Evolutionary conservation across 2,888 invertebrate genomes (phyloP).

Genomic region (Leuctra nigra): DNA sequence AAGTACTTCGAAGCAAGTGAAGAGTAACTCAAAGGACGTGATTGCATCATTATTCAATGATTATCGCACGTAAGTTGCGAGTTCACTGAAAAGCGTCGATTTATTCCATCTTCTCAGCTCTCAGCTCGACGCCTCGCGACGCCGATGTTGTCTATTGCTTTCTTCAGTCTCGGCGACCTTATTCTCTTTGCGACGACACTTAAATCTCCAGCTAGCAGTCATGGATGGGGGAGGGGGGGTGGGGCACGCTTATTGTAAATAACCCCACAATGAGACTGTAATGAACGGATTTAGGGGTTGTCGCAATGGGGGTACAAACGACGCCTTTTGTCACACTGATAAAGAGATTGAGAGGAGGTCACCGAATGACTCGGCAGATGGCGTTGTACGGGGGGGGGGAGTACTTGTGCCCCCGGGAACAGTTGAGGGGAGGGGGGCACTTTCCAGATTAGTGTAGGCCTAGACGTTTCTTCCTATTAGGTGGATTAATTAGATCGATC

Average conservation of each 20-base stretch:
- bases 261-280: conserved; percentile 21
- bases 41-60: no score
- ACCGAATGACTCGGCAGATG: conserved; percentile 5
- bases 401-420: no score
- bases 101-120: no score
- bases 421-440: no score
- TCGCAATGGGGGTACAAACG: conserved; percentile 17
- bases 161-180: not conserved
- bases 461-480: no score
- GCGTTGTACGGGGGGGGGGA: not conserved
- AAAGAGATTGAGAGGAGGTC: conserved; percentile 14
- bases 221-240: not conserved
- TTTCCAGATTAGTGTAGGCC: no score
- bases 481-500: no score
- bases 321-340: conserved; percentile 23
- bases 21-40: no score
- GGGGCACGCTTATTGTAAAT: conserved; percentile 16
- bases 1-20: no score
- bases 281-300: conserved; percentile 20
- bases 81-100: no score
- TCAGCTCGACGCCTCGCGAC: no score
- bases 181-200: not conserved
- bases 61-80: no score
- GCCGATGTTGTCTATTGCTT: not conserved
- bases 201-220: not conserved